Conservation (phyloP, 1,140 invertebrate species). For the Alviniconcha marisindica region DNA sequence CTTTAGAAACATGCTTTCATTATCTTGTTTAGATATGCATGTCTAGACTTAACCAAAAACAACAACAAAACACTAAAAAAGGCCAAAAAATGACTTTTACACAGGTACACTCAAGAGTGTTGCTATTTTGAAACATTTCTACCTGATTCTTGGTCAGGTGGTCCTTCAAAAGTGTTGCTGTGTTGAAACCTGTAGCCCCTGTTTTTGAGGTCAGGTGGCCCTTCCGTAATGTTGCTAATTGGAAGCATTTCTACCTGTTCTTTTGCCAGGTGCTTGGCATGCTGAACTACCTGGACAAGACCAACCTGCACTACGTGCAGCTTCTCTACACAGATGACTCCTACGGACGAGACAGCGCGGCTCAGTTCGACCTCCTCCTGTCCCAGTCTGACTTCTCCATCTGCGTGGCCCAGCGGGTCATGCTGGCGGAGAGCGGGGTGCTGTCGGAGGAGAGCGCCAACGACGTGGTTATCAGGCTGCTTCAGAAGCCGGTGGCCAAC, state of each 20-base stretch:
- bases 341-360: conserved; percentile 58
- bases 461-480: conserved; percentile 57
- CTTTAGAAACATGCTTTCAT: too few species aligned
- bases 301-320: conserved; percentile 70
- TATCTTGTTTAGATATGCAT: too few species aligned
- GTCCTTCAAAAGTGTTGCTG: too few species aligned
- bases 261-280: conserved; percentile 79
- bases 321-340: conserved; percentile 56
- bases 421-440: conserved; percentile 57
- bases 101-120: too few species aligned
- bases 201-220: too few species aligned
- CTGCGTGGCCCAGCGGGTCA: conserved; percentile 67
- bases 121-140: neutral
- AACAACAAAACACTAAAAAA: too few species aligned
- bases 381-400: conserved; percentile 50
- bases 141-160: too few species aligned
- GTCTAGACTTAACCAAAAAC: too few species aligned
- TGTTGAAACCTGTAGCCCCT: too few species aligned
- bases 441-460: conserved; percentile 63
- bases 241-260: neutral
- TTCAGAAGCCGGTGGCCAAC: conserved; percentile 68
- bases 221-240: too few species aligned
- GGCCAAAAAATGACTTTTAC: too few species aligned
- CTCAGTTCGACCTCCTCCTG: conserved; percentile 53
- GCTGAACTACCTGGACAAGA: conserved; percentile 65